Conservation (phyloP, 2,888 invertebrate genomes). For the Tineola bisselliella region DNA sequence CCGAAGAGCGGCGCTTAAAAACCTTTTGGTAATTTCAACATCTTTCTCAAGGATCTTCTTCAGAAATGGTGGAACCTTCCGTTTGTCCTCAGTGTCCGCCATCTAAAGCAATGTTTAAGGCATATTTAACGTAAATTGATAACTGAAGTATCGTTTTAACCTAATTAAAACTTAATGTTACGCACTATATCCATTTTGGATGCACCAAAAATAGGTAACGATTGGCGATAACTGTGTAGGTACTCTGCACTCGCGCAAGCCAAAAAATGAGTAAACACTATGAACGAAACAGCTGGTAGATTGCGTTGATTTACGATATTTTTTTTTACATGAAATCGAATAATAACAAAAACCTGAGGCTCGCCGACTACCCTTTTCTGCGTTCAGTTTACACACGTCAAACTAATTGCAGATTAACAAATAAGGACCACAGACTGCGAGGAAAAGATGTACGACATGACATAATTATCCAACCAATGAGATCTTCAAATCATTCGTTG, state of each 20-base stretch:
- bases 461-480: too few relatives aligned
- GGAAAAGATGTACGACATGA: too few relatives aligned
- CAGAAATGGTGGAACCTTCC: conserved; percentile 56
- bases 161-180: background rate
- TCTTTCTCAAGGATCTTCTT: conserved; percentile 59
- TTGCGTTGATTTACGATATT: too few relatives aligned
- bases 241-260: background rate
- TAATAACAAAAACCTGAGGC: too few relatives aligned
- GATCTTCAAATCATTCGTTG: too few relatives aligned
- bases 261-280: background rate
- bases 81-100: conserved; percentile 31
- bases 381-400: too few relatives aligned
- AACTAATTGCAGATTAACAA: too few relatives aligned
- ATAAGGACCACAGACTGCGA: too few relatives aligned
- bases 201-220: background rate
- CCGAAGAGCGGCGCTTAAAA: conserved; percentile 56
- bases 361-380: too few relatives aligned
- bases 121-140: too few relatives aligned
- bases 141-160: background rate
- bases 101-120: background rate
- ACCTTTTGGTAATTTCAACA: conserved; percentile 58
- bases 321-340: too few relatives aligned
- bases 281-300: too few relatives aligned
- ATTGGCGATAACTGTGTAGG: background rate
- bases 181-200: background rate